Evolutionary conservation across 2,888 invertebrate species (phyloP), one percentile per base, ranked within the genome.

Genomic region (Dermolepida albohirtum): DNA sequence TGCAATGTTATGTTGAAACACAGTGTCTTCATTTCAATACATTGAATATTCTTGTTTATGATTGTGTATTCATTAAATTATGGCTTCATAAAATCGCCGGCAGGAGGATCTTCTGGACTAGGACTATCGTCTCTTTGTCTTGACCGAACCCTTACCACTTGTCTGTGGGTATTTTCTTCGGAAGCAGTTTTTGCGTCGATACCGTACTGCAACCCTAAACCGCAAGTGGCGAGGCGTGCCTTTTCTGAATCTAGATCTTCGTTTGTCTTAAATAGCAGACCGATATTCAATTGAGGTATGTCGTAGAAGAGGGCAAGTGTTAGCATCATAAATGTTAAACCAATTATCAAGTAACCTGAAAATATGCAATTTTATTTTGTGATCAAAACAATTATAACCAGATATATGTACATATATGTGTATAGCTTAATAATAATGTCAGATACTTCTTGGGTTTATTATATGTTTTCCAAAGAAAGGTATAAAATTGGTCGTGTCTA

Each of bases 281-380:
- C 92, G 68, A 95, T 84, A 83, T 95, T 95, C 75, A 95, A 86
- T 84, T 95, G 93, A 4, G 95, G 95, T 74, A 96, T 93, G 81
- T 95, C 94, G 84, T 94, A 94, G 84, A 95, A 92, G 27, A 94
- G 91, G 1, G 93, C 92, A 78, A 95, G 84, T 11, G 92, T 89
- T 75, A 95, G 86, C 93, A 95, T 93, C 87, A 95, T 89, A 84
- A 92, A 91, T 14, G 93, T 90, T 71, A 95, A 87, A 39, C 95
- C 95, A 78, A 90, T 78, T 77, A 94, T 84, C n/a, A 95, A 86
- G 82, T 94, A 95, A 71, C 88, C 93, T 93, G 86, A n/a, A 80
- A 34, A 8, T 22, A 22, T 22, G 4, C 4, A 22, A 22, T 2
- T 22, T 22, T 2, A 22, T 22, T 22, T 22, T 22, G 4, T 22